Conservation (phyloP, 2,888 invertebrate species). For the Strigamia crassipes region DNA sequence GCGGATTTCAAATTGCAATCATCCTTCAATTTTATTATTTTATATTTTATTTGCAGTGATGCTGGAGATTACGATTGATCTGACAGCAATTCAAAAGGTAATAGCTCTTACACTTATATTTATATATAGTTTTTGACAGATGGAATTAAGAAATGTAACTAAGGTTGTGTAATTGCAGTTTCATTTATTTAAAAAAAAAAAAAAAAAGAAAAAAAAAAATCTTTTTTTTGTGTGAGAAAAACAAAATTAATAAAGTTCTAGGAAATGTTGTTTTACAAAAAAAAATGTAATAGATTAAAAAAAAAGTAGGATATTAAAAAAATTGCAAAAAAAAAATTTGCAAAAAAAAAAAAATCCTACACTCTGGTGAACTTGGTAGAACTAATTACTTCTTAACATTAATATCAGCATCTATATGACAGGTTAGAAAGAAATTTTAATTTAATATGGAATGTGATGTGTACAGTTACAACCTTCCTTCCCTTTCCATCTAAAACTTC, state of each 20-base stretch:
- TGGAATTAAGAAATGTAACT: constrained; percentile 31
- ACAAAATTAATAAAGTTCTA: constrained; percentile 27
- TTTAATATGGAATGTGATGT: constrained; percentile 37
- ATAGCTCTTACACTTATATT: not conserved
- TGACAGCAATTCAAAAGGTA: constrained; percentile 14
- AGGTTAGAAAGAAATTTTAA: constrained; percentile 39
- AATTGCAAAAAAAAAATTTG: not conserved
- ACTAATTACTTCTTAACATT: constrained; percentile 40
- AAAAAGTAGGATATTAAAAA: not conserved
- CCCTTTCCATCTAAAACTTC: not conserved
- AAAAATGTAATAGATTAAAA: not conserved
- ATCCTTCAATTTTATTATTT: not conserved
- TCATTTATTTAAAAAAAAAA: no score
- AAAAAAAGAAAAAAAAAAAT: not conserved
- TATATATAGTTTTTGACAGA: constrained; percentile 3
- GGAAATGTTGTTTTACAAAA: constrained; percentile 17
- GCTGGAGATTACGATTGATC: constrained; percentile 24
- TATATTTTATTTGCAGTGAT: not conserved
- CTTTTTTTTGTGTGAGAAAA: not conserved
- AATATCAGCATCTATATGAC: constrained; percentile 34
- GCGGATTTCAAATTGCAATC: not conserved
- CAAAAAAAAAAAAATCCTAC: constrained; percentile 17
- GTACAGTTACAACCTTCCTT: not conserved
- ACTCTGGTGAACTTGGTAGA: constrained; percentile 6
- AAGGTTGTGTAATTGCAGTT: constrained; percentile 36